These are phyloP conservation scores for Drosophila tanythrix DNA, from an alignment of 2,888 invertebrate genomes.

Conservation along the genomic window DNA sequence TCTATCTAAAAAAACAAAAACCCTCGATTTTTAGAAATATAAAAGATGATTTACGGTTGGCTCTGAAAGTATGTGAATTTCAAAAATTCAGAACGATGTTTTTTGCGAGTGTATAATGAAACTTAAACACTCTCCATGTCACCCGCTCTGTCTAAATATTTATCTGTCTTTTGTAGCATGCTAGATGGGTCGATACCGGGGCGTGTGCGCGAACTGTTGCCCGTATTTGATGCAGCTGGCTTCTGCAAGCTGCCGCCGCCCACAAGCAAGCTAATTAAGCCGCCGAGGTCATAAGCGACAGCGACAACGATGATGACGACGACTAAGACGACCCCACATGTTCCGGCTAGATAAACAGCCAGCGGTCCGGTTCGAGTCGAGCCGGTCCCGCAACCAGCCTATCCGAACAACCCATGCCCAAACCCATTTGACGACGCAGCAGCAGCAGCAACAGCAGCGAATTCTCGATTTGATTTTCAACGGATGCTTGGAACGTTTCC, in stretches of 20 bases:
- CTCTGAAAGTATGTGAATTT: background rate
- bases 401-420: constrained; percentile 12
- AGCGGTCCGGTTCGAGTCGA: constrained; percentile 5
- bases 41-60: background rate
- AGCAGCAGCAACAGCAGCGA: constrained; percentile 5
- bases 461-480: constrained; percentile 43
- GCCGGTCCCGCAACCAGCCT: constrained; percentile 9
- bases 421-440: constrained; percentile 17
- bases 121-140: background rate
- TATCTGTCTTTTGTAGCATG: constrained; percentile 85
- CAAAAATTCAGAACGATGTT: background rate
- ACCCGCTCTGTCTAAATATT: constrained; percentile 7
- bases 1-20: too few species aligned
- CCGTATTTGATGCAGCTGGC: constrained; percentile 94
- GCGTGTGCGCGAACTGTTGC: constrained; percentile 90
- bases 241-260: constrained; percentile 93
- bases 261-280: constrained; percentile 91
- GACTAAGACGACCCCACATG: constrained; percentile 51
- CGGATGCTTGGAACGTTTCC: constrained; percentile 67
- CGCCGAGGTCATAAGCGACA: constrained; percentile 83
- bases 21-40: background rate
- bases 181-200: constrained; percentile 89
- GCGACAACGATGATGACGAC: constrained; percentile 17
- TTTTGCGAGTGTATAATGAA: background rate
- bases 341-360: constrained; percentile 50